Conservation (phyloP, 1,140 invertebrate species). For the Colletes gigas region DNA sequence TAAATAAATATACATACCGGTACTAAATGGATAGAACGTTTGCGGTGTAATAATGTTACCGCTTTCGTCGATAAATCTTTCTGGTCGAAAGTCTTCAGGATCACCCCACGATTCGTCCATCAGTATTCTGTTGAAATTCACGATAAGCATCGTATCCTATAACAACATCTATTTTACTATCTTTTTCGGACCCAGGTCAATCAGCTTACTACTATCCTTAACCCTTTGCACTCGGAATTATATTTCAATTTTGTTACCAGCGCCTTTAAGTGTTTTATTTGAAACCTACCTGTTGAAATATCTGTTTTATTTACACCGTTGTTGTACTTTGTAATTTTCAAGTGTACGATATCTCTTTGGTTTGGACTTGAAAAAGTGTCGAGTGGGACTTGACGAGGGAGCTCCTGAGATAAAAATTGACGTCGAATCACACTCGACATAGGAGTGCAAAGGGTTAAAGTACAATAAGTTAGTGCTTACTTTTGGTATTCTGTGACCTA, state of each 20-base stretch:
- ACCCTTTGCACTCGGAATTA: too few relatives aligned
- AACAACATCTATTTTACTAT: slow-evolving; percentile 58
- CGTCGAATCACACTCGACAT: too few relatives aligned
- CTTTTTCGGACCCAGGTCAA: background rate
- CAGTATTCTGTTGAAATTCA: slow-evolving; percentile 89
- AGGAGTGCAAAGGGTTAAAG: too few relatives aligned
- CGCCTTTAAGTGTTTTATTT: too few relatives aligned
- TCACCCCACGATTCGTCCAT: slow-evolving; percentile 88
- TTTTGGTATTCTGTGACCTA: slow-evolving; percentile 89
- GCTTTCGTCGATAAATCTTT: slow-evolving; percentile 86
- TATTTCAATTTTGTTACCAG: too few relatives aligned
- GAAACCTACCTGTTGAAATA: too few relatives aligned
- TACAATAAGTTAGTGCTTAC: slow-evolving; percentile 75
- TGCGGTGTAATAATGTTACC: slow-evolving; percentile 87
- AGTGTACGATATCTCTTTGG: too few relatives aligned
- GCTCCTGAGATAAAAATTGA: too few relatives aligned
- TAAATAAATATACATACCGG: slow-evolving; percentile 80
- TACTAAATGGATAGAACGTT: slow-evolving; percentile 89
- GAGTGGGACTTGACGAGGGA: too few relatives aligned
- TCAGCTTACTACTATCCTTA: background rate
- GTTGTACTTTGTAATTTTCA: too few relatives aligned
- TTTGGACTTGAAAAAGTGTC: too few relatives aligned
- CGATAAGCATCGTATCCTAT: slow-evolving; percentile 90
- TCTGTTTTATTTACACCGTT: too few relatives aligned
- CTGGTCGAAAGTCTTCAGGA: slow-evolving; percentile 88